Conservation (phyloP, 2,113 vertebrate species). For the Thamnaconus septentrionalis region DNA sequence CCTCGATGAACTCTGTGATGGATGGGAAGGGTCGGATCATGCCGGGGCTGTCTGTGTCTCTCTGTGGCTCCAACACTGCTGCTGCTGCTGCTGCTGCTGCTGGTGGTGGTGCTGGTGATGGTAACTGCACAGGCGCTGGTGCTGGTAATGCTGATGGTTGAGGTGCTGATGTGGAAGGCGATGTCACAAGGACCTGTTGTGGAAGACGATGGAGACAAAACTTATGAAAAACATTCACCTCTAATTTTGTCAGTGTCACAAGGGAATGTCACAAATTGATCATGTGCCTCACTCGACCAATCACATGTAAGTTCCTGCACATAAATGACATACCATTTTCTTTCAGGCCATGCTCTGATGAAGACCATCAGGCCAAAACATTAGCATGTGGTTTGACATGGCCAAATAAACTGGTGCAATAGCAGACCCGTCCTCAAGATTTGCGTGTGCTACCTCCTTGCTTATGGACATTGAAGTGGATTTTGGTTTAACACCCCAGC, state of each 20-base stretch:
- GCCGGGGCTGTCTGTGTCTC: constrained; percentile 64
- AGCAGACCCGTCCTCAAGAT: too few species aligned
- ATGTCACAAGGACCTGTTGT: constrained; percentile 53
- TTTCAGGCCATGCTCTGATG: too few species aligned
- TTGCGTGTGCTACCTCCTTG: too few species aligned
- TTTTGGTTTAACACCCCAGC: too few species aligned
- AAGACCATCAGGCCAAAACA: too few species aligned
- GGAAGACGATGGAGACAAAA: constrained; percentile 1
- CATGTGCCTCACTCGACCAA: too few species aligned
- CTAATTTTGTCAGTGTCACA: background rate
- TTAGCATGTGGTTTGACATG: too few species aligned
- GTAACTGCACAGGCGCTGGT: constrained; percentile 14
- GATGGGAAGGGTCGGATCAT: constrained; percentile 65
- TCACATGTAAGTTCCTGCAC: too few species aligned
- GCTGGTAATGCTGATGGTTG: constrained; percentile 21
- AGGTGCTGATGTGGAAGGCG: constrained; percentile 33
- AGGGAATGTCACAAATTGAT: too few species aligned
- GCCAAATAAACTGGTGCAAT: too few species aligned
- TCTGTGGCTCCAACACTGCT: constrained; percentile 45
- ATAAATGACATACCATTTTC: too few species aligned
- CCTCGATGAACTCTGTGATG: constrained; percentile 77
- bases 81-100: constrained; percentile 9
- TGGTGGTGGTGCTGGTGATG: constrained; percentile 7
- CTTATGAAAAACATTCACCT: background rate
- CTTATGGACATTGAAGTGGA: too few species aligned